These are phyloP conservation scores for Sebastes melanostomus DNA, from an alignment of 2,797 vertebrate species.

Conservation along the genomic window DNA sequence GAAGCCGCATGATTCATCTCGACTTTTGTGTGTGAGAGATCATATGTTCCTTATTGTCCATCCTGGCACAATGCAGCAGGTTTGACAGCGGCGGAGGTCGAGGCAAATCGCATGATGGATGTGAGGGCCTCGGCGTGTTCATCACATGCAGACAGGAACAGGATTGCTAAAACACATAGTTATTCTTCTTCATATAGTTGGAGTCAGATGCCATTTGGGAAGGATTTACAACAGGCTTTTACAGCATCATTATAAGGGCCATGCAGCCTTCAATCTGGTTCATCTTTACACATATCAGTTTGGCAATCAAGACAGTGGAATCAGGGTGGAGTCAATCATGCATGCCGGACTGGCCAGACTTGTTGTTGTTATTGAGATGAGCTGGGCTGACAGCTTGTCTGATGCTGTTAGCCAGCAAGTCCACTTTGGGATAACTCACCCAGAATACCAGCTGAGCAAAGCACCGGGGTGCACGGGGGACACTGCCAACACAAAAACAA, in stretches of 20 bases:
- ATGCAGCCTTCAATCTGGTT: not conserved
- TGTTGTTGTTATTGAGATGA: conserved; percentile 70
- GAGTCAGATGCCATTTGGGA: not conserved
- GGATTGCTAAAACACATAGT: not conserved
- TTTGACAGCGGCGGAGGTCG: conserved; percentile 1
- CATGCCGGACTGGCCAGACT: conserved; percentile 54
- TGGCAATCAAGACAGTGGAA: conserved; percentile 20
- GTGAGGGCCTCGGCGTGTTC: conserved; percentile 1
- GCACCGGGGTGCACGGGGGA: conserved; percentile 25
- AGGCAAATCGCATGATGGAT: conserved; percentile 36
- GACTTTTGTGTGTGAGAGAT: conserved; percentile 43
- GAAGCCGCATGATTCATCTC: conserved; percentile 31
- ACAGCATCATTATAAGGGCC: not conserved
- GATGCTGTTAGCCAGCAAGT: conserved; percentile 63
- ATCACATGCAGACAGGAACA: not conserved
- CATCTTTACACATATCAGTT: not conserved
- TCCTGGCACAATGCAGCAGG: conserved; percentile 1
- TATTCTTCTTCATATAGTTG: conserved; percentile 1
- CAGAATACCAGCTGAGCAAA: conserved; percentile 77
- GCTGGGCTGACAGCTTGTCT: conserved; percentile 74
- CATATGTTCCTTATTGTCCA: conserved; percentile 56
- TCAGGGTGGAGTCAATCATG: conserved; percentile 47
- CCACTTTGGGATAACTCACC: conserved; percentile 67
- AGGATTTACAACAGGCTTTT: not conserved
- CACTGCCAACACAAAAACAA: conserved; percentile 52